Conservation (phyloP, 92 coral and sea anemone species). For the Epizoanthus ramosus region DNA sequence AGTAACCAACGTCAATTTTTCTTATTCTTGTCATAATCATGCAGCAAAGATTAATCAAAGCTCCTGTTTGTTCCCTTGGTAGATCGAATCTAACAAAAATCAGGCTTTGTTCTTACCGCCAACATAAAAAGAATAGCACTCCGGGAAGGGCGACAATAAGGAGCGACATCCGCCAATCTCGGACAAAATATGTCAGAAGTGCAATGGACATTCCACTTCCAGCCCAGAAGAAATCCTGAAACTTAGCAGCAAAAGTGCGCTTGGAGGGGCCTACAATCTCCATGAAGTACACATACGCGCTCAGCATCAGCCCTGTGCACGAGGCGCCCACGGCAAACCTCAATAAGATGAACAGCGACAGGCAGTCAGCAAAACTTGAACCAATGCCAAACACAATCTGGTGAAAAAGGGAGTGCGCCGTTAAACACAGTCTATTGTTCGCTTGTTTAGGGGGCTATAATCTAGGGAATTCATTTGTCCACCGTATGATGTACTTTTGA, state of each 20-base stretch:
- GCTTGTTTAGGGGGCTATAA: no score
- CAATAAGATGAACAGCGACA: slow-evolving; percentile 60
- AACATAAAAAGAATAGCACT: slow-evolving; percentile 42
- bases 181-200: slow-evolving; percentile 55
- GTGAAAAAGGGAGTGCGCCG: background rate
- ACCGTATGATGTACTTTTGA: no score
- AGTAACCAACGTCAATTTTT: no score
- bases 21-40: no score
- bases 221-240: slow-evolving; percentile 61
- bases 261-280: slow-evolving; percentile 67
- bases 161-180: slow-evolving; percentile 54
- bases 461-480: no score
- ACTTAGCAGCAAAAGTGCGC: slow-evolving; percentile 63
- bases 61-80: no score
- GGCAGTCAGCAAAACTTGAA: slow-evolving; percentile 59
- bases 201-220: slow-evolving; percentile 49
- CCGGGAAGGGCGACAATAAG: slow-evolving; percentile 49
- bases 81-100: no score
- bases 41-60: no score
- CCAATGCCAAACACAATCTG: slow-evolving; percentile 53
- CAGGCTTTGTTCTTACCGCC: slow-evolving; percentile 43
- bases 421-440: background rate
- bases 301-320: slow-evolving; percentile 55
- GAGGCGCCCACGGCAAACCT: slow-evolving; percentile 59
- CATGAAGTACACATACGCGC: slow-evolving; percentile 55